A percentile compares a stretch with the other conserved stretches of the same genome.
Evolutionary conservation across 2,888 invertebrate genomes (phyloP).

Genomic region (Tetheella fluctuosa): DNA sequence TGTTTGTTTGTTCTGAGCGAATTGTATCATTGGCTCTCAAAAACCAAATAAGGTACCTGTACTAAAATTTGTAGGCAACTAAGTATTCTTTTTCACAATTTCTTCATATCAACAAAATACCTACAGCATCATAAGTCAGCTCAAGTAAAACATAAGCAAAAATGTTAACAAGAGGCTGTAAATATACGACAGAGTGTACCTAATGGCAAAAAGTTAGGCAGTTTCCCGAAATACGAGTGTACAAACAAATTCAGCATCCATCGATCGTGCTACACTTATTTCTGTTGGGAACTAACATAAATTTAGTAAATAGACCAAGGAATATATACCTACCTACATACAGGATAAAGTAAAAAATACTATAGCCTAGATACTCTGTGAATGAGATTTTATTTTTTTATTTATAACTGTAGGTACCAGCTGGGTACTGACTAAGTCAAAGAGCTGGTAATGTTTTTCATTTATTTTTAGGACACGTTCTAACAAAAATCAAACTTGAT

Average conservation of each 20-base stretch:
- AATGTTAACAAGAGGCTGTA: constrained; percentile 37
- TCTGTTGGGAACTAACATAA: constrained; percentile 37
- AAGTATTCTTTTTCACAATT: constrained; percentile 7
- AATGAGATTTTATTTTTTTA: too few relatives aligned
- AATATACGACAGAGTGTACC: constrained; percentile 34
- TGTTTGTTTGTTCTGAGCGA: too few relatives aligned
- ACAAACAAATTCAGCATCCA: constrained; percentile 27
- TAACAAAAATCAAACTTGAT: background rate
- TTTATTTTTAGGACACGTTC: background rate
- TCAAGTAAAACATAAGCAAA: constrained; percentile 27
- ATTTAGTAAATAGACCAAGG: constrained; percentile 33
- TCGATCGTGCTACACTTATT: constrained; percentile 33
- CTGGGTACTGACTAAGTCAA: too few relatives aligned
- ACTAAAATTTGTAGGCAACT: background rate
- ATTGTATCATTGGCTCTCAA: too few relatives aligned
- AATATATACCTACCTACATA: background rate
- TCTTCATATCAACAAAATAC: constrained; percentile 8
- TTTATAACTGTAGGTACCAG: too few relatives aligned
- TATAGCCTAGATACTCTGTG: too few relatives aligned
- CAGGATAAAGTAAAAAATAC: background rate
- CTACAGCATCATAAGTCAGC: constrained; percentile 24
- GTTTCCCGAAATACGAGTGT: constrained; percentile 30
- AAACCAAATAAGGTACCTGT: too few relatives aligned
- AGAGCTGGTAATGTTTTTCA: too few relatives aligned
- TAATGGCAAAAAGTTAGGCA: constrained; percentile 35